A percentile compares a stretch with the other conserved stretches of the same genome.
Evolutionary conservation across 1,140 invertebrate species (phyloP).

Genomic region (Calephelis nemesis): DNA sequence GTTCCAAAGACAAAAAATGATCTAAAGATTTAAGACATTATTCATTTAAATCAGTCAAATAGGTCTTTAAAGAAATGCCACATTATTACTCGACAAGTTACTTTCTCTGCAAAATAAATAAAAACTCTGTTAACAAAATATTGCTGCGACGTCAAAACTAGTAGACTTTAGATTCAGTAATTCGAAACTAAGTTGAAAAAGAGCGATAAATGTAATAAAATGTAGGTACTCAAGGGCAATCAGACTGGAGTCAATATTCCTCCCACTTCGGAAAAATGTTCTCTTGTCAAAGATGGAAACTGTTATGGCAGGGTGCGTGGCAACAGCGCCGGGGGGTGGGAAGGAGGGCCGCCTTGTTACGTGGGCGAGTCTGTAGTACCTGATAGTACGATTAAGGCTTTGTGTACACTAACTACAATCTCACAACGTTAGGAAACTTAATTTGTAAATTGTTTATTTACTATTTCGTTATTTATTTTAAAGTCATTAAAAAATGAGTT

Average conservation of each 20-base stretch:
- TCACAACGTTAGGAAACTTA: too few relatives aligned
- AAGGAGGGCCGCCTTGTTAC: conserved; percentile 44
- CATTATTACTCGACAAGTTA: too few relatives aligned
- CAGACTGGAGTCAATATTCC: conserved; percentile 21
- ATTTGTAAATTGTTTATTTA: too few relatives aligned
- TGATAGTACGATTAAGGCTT: conserved; percentile 62
- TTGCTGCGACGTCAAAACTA: too few relatives aligned
- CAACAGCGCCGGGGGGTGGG: conserved; percentile 39
- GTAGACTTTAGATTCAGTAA: not conserved
- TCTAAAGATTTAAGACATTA: too few relatives aligned
- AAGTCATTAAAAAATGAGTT: too few relatives aligned
- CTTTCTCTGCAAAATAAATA: too few relatives aligned
- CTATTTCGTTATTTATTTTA: too few relatives aligned
- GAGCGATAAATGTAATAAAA: conserved; percentile 12
- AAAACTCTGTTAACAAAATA: too few relatives aligned
- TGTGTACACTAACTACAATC: not conserved
- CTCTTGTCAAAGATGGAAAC: conserved; percentile 25
- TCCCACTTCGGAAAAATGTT: conserved; percentile 24
- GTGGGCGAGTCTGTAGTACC: conserved; percentile 77
- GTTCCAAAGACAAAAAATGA: too few relatives aligned
- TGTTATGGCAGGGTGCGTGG: conserved; percentile 37
- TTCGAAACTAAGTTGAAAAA: not conserved
- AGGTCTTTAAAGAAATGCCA: too few relatives aligned
- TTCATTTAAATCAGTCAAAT: too few relatives aligned
- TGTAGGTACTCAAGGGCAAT: conserved; percentile 13